A percentile compares a stretch with the other conserved stretches of the same genome.
Conservation (phyloP, 2,113 vertebrate species). For the Dipodomys stephensi region DNA sequence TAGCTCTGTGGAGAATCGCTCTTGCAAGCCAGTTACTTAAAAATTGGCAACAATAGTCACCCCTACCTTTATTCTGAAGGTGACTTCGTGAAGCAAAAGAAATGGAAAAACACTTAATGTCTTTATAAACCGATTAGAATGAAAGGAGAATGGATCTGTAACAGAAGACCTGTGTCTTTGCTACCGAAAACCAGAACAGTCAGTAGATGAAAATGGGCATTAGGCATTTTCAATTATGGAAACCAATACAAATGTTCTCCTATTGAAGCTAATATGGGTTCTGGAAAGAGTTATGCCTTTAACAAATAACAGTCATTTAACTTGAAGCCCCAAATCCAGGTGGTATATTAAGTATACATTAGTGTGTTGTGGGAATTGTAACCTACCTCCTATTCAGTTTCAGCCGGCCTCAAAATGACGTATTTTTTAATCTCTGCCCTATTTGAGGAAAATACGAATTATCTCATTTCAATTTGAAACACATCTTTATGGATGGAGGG, state of each 20-base stretch:
- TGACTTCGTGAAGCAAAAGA: slow-evolving; percentile 57
- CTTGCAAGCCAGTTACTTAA: slow-evolving; percentile 52
- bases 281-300: slow-evolving; percentile 57
- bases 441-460: slow-evolving; percentile 37
- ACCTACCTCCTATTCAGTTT: slow-evolving; percentile 23
- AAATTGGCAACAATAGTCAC: slow-evolving; percentile 43
- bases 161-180: slow-evolving; percentile 8
- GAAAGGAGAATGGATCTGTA: slow-evolving; percentile 19
- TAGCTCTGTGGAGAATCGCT: slow-evolving; percentile 53
- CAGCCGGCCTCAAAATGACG: not conserved
- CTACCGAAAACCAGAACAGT: slow-evolving; percentile 47
- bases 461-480: not conserved
- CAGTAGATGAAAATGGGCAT: slow-evolving; percentile 47
- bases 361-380: not conserved
- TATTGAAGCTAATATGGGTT: slow-evolving; percentile 43
- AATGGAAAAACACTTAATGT: slow-evolving; percentile 45
- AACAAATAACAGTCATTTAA: slow-evolving; percentile 64
- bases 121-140: slow-evolving; percentile 44
- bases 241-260: slow-evolving; percentile 57
- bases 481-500: not conserved
- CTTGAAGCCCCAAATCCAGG: slow-evolving; percentile 48
- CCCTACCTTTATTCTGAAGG: slow-evolving; percentile 30
- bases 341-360: slow-evolving; percentile 57
- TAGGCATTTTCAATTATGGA: slow-evolving; percentile 69
- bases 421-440: not conserved